A percentile compares a stretch with the other conserved stretches of the same genome.
Evolutionary conservation across 2,113 vertebrate species (phyloP).

Genomic region (Nannospalax galili): DNA sequence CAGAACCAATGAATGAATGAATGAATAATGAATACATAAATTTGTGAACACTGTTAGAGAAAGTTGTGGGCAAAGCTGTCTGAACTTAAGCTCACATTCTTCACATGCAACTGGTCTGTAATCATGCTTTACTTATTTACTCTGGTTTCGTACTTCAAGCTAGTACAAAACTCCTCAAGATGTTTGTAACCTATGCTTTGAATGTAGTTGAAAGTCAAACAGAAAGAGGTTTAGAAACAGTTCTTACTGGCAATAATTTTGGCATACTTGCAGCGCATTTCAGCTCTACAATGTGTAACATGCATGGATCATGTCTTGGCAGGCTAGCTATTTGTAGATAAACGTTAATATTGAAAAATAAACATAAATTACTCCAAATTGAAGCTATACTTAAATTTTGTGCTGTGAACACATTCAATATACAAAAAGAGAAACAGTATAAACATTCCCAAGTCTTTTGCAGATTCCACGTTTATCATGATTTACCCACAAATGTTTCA

Average conservation of each 20-base stretch:
- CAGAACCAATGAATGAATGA: not conserved
- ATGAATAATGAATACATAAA: not conserved
- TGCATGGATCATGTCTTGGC: not conserved
- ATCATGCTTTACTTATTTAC: constrained; percentile 51
- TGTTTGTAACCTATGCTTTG: constrained; percentile 51
- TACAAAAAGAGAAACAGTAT: not conserved
- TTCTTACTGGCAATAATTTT: constrained; percentile 23
- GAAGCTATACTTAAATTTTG: constrained; percentile 16
- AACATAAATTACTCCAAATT: constrained; percentile 22
- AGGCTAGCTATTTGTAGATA: constrained; percentile 9
- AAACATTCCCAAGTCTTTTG: not conserved
- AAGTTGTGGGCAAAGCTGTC: constrained; percentile 26
- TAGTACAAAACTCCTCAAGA: constrained; percentile 61
- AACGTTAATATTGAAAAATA: constrained; percentile 38
- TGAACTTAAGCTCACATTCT: constrained; percentile 64
- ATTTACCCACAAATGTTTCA: not conserved
- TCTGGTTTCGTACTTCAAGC: constrained; percentile 59
- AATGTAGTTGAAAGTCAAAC: constrained; percentile 74
- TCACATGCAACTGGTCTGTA: constrained; percentile 38
- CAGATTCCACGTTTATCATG: not conserved
- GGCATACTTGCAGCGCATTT: not conserved
- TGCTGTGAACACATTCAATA: constrained; percentile 26
- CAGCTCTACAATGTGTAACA: not conserved
- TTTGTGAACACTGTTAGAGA: not conserved
- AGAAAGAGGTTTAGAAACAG: constrained; percentile 29